Base-by-base conservation (phyloP, 2,113 vertebrate species). In the Pollimyrus isidori region DNA sequence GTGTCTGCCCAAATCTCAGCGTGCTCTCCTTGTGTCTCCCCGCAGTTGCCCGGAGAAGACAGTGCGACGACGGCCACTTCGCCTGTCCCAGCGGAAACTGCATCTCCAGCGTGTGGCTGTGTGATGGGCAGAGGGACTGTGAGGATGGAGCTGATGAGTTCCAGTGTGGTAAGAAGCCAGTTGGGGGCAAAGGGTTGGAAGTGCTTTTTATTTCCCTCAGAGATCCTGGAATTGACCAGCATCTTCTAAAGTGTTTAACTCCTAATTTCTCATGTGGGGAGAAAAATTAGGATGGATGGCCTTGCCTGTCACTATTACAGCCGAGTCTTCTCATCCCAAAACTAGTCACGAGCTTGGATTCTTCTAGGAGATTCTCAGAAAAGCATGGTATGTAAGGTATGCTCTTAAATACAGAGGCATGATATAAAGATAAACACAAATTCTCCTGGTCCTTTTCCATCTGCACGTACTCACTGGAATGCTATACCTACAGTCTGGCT, bases 61-160 rank as follows among this genome's bases (percentile, higher is more conserved):
- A 96, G 95, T 99, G 98, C 92, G 97, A 97, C 94, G 98, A 99
- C 91, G 98, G 98, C 93, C 98, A 99, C 96, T 99, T 99, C 93
- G 97, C 96, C 90, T 99, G 98, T 95, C 98, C 97, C 93, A 98
- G 97, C 95, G 98, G 98, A 92, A 98, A 98, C 95, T 99, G 98
- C 95, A 99, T 99, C 95, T 97, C 98, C 92, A 98, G 97, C 53
- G 97, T 98, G 88, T 99, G 98, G 98, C 94, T 99, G 89, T 99
- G 98, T 73, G 98, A 99, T 90, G 98, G 98, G 92, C 98, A 99
- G 92, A 98, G 97, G 93, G 98, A 99, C 93, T 99, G 98, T 91
- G 98, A 99, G 92, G 98, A 99, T 17, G 98, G 98, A 89, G 96
- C 96, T 5, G 98, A 99, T 94, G 98, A 99, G 93, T 95, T 97